These are phyloP conservation scores for Clanis bilineata DNA, from an alignment of 2,888 invertebrate genomes.

Conservation along the genomic window DNA sequence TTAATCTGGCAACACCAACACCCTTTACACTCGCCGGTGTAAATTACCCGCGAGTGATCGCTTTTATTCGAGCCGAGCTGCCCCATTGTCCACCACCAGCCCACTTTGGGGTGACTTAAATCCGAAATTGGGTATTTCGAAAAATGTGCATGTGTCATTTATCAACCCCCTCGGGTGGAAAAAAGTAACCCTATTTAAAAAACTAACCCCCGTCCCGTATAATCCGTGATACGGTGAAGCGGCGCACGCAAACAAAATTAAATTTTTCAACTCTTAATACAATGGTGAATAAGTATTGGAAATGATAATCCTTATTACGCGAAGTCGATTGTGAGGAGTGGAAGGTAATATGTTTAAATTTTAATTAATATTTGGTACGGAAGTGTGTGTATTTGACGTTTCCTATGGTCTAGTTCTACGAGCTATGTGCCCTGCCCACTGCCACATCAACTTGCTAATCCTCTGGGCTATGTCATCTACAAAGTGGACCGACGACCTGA, in stretches of 20 bases:
- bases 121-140: constrained; percentile 84
- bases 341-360: constrained; percentile 25
- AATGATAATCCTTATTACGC: constrained; percentile 75
- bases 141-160: constrained; percentile 84
- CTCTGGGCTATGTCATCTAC: no score
- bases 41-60: constrained; percentile 65
- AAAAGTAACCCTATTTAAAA: constrained; percentile 82
- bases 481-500: no score
- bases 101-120: constrained; percentile 84
- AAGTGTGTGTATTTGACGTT: not conserved
- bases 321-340: constrained; percentile 47
- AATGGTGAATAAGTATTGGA: constrained; percentile 76
- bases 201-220: constrained; percentile 74
- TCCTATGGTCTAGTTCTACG: not conserved
- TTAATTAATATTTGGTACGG: constrained; percentile 8
- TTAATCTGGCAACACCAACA: constrained; percentile 27
- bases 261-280: constrained; percentile 77
- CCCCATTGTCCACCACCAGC: constrained; percentile 72
- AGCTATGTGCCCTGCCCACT: no score
- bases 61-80: constrained; percentile 40
- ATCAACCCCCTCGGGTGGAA: constrained; percentile 76
- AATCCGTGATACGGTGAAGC: constrained; percentile 70
- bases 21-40: constrained; percentile 62
- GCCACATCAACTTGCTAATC: no score
- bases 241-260: constrained; percentile 79